phyloP scores from a whole-genome alignment of 2,888 invertebrate species.

The Dryocosmus kuriphilus region DNA sequence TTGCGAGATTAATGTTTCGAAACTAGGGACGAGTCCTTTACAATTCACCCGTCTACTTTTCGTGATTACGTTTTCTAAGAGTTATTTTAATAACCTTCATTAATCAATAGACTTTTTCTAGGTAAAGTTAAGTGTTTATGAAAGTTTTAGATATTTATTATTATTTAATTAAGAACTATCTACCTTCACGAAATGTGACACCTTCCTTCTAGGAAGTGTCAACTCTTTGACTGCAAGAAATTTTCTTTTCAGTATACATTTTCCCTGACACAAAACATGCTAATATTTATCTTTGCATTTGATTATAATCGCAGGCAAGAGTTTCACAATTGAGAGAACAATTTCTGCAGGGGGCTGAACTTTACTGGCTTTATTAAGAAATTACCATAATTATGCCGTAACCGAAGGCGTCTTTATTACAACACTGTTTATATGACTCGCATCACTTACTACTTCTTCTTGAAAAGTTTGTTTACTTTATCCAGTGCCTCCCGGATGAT shows the following conservation, averaged over 20 bases:
- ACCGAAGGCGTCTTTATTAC: slow-evolving; percentile 67
- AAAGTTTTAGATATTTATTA: too few relatives aligned
- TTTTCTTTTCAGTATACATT: background rate
- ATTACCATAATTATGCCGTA: slow-evolving; percentile 74
- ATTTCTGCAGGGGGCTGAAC: slow-evolving; percentile 20
- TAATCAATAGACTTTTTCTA: too few relatives aligned
- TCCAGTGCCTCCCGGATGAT: slow-evolving; percentile 22
- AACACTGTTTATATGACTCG: slow-evolving; percentile 68
- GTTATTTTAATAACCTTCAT: too few relatives aligned
- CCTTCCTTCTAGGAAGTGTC: too few relatives aligned
- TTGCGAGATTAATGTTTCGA: slow-evolving; percentile 37
- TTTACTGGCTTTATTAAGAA: slow-evolving; percentile 66
- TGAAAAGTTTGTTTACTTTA: slow-evolving; percentile 37
- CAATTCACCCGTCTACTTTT: background rate
- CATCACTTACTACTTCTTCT: slow-evolving; percentile 47
- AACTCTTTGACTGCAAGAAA: too few relatives aligned
- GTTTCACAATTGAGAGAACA: slow-evolving; percentile 9
- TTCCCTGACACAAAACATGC: background rate
- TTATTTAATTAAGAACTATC: too few relatives aligned
- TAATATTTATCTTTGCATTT: slow-evolving; percentile 26
- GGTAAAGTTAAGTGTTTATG: too few relatives aligned
- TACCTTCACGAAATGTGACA: too few relatives aligned
- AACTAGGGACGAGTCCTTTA: slow-evolving; percentile 7
- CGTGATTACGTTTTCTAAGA: too few relatives aligned
- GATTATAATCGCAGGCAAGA: slow-evolving; percentile 16